Base-by-base conservation (phyloP, 2,888 invertebrate genomes). In the Linhomoeus sp. region DNA sequence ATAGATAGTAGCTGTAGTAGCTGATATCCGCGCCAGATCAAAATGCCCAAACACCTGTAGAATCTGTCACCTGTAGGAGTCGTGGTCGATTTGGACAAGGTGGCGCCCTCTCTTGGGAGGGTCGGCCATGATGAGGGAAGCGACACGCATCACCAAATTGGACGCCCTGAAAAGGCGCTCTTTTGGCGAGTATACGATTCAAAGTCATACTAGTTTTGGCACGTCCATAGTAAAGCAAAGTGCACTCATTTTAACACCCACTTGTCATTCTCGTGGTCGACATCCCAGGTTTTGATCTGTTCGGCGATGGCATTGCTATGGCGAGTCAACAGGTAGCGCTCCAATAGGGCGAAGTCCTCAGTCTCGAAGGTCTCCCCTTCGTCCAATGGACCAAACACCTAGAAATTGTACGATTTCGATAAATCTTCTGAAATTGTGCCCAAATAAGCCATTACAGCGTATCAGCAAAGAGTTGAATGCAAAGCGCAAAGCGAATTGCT, bases 321-420 rank as follows among this genome's bases (percentile, higher is more conserved):
- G 42, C 56, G 50, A 22, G 52, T 53, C 48, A 58, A 56, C 41
- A 66, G 64, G 55, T 67, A 67, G 67, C 80, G 76, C 63, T 94
- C 90, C 43, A 94, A 71, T 33, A 97, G 71, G 36, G 77, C 73
- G 65, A 88, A 88, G 70, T 97, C 94, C 45, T 90, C 88, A 33
- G 75, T 70, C 3, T 77, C 77, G 64, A 94, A 86, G 23, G 69
- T 67, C 63, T 92, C 90, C 23, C 73, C 70, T 0, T 71, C 67
- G 1, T 73, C 70, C 9, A 94, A 70, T 0, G 90, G 87, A 0
- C 90, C 94, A 48, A 87, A 72, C 14, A 70, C 58, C 68, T 68
- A 52, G 1, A 46, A 50, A 33, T 45, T n/a, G n/a, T n/a, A n/a
- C n/a, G n/a, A n/a, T n/a, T n/a, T n/a, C n/a, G n/a, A n/a, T 39